These are phyloP conservation scores for Onychomys arenicola DNA, from an alignment of 2,797 vertebrate species.

Conservation along the genomic window DNA sequence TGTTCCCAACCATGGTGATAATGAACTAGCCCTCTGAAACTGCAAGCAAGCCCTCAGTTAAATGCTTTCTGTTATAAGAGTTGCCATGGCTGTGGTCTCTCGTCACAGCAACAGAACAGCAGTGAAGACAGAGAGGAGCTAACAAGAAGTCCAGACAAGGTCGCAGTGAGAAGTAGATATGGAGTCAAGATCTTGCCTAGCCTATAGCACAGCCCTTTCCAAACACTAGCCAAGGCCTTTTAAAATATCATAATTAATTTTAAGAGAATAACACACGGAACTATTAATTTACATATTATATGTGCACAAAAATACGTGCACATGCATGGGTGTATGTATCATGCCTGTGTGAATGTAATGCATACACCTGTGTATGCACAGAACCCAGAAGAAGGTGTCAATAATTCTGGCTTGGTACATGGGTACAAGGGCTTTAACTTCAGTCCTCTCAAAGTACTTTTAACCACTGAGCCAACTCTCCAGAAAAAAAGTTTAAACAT, in stretches of 20 bases:
- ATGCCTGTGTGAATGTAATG: neutral
- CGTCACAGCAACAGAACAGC: neutral
- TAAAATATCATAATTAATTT: neutral
- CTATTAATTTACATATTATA: too few relatives aligned
- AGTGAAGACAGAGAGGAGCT: neutral
- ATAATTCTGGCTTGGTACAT: neutral
- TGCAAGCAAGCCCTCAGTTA: neutral
- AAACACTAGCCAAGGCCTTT: neutral
- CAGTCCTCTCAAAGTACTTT: too few relatives aligned
- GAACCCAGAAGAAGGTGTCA: neutral
- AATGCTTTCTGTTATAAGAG: neutral
- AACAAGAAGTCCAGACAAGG: neutral
- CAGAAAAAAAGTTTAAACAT: neutral
- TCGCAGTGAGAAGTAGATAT: neutral
- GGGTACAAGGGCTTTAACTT: neutral
- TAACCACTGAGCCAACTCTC: neutral
- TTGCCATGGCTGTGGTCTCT: neutral
- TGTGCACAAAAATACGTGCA: neutral
- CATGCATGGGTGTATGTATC: too few relatives aligned
- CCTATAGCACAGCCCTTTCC: neutral
- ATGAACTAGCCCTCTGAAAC: neutral
- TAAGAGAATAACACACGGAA: neutral
- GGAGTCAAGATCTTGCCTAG: neutral
- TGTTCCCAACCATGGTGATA: neutral
- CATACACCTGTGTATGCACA: accelerated